A percentile compares a stretch with the other conserved stretches of the same genome.
Evolutionary conservation across 2,113 vertebrate genomes (phyloP).

Genomic region (Echinops telfairi): DNA sequence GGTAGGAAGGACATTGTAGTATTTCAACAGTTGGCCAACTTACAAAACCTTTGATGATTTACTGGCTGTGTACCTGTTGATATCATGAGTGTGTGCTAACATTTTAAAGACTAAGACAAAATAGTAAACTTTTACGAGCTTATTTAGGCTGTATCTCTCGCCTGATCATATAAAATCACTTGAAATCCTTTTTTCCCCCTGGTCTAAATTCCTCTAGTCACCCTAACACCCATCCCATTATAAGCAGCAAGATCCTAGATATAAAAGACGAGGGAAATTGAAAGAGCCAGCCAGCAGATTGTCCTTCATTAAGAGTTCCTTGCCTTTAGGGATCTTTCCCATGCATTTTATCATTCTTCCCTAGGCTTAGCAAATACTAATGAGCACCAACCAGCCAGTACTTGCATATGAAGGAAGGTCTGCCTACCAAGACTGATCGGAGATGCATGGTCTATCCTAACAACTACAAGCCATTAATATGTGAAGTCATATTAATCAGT

Average conservation of each 20-base stretch:
- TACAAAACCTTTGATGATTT: background rate
- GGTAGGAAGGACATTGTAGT: background rate
- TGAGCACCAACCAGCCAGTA: background rate
- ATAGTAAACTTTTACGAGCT: background rate
- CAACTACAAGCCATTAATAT: too few relatives aligned
- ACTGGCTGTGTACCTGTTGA: background rate
- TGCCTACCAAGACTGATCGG: too few relatives aligned
- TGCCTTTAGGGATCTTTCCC: background rate
- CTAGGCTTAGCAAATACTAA: background rate
- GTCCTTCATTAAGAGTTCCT: background rate
- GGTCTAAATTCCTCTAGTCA: background rate
- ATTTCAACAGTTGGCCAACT: background rate
- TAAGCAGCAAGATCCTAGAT: background rate
- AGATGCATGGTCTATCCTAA: too few relatives aligned
- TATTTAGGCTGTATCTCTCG: background rate
- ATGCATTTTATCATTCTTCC: background rate
- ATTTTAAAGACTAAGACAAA: background rate
- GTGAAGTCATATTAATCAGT: too few relatives aligned
- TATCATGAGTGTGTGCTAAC: background rate
- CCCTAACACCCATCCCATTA: background rate
- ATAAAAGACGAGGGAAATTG: background rate
- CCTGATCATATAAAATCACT: background rate
- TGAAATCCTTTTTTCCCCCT: background rate
- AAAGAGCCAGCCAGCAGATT: background rate
- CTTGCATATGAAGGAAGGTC: too few relatives aligned